phyloP scores from a whole-genome alignment of 2,797 vertebrate species.

The Bovichtus diacanthus region DNA sequence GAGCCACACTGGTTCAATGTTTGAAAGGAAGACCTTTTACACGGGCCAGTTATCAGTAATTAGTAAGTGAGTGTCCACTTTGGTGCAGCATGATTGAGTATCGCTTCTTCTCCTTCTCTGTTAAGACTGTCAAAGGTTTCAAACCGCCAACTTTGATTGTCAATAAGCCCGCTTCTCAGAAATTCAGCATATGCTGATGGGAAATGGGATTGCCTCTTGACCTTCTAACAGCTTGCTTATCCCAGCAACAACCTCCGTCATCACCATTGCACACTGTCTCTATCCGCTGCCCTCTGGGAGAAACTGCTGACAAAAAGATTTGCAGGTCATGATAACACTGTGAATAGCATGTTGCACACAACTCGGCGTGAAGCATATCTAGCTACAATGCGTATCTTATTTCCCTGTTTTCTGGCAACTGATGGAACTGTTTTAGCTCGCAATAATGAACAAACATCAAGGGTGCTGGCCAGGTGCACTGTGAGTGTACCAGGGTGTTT shows the following conservation, averaged over 20 bases:
- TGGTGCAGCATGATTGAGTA: background rate
- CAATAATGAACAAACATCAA: slow-evolving; percentile 48
- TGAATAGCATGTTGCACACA: slow-evolving; percentile 15
- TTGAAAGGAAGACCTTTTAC: background rate
- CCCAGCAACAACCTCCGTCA: slow-evolving; percentile 46
- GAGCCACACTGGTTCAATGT: background rate
- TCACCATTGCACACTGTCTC: slow-evolving; percentile 35
- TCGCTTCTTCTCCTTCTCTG: background rate
- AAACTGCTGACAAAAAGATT: slow-evolving; percentile 54
- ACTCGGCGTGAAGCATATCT: slow-evolving; percentile 9
- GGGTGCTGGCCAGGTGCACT: slow-evolving; percentile 59
- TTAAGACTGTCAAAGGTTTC: background rate
- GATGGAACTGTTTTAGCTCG: slow-evolving; percentile 42
- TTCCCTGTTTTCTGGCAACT: slow-evolving; percentile 36
- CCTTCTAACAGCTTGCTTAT: slow-evolving; percentile 47
- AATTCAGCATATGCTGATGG: slow-evolving; percentile 9
- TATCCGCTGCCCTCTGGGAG: slow-evolving; percentile 23
- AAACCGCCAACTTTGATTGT: background rate
- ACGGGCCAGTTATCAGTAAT: background rate
- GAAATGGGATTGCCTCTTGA: slow-evolving; percentile 53
- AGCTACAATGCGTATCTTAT: slow-evolving; percentile 35
- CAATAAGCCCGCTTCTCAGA: slow-evolving; percentile 23
- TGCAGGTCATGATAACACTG: slow-evolving; percentile 25
- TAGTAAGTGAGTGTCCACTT: background rate
- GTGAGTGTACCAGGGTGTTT: slow-evolving; percentile 44